phyloP scores from a whole-genome alignment of 92 coral and sea anemone species.

The Siderastrea radians region DNA sequence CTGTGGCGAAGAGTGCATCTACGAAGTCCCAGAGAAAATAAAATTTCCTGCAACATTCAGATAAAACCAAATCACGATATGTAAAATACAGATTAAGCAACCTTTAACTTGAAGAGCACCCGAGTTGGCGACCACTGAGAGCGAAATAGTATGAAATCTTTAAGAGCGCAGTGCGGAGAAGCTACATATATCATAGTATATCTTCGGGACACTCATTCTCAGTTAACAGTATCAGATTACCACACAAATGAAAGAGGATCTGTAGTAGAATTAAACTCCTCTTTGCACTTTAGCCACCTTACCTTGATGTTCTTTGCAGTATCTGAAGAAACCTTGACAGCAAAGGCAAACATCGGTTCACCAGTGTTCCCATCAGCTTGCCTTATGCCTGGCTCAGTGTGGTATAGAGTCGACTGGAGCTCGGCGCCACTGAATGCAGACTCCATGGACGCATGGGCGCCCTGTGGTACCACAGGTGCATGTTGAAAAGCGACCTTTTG shows the following conservation, averaged over 20 bases:
- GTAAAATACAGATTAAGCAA: not conserved
- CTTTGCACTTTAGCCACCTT: not conserved
- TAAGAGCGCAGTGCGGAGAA: too few species aligned
- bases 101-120: too few species aligned
- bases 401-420: conserved; percentile 91
- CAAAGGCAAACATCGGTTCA: conserved; percentile 91
- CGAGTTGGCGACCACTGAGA: too few species aligned
- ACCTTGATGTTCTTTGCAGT: conserved; percentile 89
- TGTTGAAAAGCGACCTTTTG: conserved; percentile 77
- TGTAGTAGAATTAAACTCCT: too few species aligned
- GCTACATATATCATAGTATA: too few species aligned
- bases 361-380: conserved; percentile 54
- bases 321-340: conserved; percentile 86
- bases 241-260: too few species aligned
- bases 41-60: conserved; percentile 77
- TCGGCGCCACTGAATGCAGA: conserved; percentile 94
- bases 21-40: conserved; percentile 88
- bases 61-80: not conserved
- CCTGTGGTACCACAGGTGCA: conserved; percentile 82
- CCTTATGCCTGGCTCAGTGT: conserved; percentile 84
- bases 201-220: too few species aligned
- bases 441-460: conserved; percentile 81
- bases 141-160: too few species aligned
- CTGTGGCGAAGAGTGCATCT: conserved; percentile 93
- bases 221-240: too few species aligned